phyloP scores from a whole-genome alignment of 2,113 vertebrate species.

The Leucopsar rothschildi region DNA sequence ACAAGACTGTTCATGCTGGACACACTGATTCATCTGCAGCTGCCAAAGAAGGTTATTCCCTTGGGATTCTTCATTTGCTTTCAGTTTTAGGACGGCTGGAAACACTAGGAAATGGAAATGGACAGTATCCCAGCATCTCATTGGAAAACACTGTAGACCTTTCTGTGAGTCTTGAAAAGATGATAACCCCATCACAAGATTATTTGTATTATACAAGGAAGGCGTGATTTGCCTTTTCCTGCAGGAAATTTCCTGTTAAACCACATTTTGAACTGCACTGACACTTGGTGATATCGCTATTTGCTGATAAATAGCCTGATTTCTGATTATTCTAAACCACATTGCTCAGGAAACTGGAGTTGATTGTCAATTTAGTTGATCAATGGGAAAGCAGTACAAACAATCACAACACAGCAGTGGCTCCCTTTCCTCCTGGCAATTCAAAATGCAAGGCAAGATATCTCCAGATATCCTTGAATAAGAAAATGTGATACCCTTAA shows the following conservation, averaged over 20 bases:
- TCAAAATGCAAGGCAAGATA: background rate
- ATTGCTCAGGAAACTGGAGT: background rate
- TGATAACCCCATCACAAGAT: background rate
- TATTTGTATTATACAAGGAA: background rate
- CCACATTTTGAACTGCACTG: background rate
- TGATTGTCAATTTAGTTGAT: background rate
- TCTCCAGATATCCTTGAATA: background rate
- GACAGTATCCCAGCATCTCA: rapidly evolving
- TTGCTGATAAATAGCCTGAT: background rate
- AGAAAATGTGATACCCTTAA: background rate
- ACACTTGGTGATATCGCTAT: rapidly evolving
- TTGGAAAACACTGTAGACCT: background rate
- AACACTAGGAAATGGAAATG: background rate
- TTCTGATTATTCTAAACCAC: background rate
- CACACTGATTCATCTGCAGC: background rate
- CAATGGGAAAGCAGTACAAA: background rate
- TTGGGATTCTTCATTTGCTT: background rate
- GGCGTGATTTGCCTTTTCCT: background rate
- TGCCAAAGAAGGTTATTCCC: background rate
- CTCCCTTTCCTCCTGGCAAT: background rate
- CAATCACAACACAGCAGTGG: background rate
- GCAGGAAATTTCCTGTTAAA: background rate
- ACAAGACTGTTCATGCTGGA: background rate
- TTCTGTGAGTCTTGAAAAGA: background rate
- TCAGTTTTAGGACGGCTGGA: background rate